A percentile compares a stretch with the other conserved stretches of the same genome.
Evolutionary conservation across 92 coral and sea anemone genomes (phyloP).

Genomic region (Bergia sp.): DNA sequence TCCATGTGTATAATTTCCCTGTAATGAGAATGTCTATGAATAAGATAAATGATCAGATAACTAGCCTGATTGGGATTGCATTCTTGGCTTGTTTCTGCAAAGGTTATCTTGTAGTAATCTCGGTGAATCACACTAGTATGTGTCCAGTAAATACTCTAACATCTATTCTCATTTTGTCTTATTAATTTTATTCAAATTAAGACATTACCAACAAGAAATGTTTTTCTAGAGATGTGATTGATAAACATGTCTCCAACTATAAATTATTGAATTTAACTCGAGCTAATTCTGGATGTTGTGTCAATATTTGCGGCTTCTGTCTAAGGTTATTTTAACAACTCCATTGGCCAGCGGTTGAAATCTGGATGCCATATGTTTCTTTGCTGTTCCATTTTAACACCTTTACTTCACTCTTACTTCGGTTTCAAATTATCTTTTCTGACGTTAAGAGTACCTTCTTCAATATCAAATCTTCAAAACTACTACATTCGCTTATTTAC

Average conservation of each 20-base stretch:
- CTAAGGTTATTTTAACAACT: not conserved
- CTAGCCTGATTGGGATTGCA: not conserved
- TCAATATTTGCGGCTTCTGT: not conserved
- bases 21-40: slow-evolving; percentile 33
- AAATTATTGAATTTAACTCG: no score
- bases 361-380: slow-evolving; percentile 25
- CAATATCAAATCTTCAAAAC: no score
- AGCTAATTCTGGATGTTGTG: not conserved
- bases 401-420: not conserved
- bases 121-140: not conserved
- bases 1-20: slow-evolving; percentile 32
- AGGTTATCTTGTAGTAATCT: slow-evolving; percentile 29
- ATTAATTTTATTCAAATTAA: not conserved
- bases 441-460: no score
- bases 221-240: not conserved
- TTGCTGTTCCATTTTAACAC: not conserved
- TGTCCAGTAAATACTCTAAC: not conserved
- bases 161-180: not conserved
- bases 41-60: slow-evolving; percentile 23
- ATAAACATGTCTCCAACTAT: not conserved
- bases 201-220: not conserved
- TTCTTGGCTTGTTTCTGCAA: slow-evolving; percentile 7
- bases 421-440: not conserved
- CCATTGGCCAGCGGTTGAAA: not conserved
- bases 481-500: not conserved